These are phyloP conservation scores for Chondrilla cf. caribensis DNA, from an alignment of 37 sponge, comb jelly and placozoan genomes.

Conservation along the genomic window DNA sequence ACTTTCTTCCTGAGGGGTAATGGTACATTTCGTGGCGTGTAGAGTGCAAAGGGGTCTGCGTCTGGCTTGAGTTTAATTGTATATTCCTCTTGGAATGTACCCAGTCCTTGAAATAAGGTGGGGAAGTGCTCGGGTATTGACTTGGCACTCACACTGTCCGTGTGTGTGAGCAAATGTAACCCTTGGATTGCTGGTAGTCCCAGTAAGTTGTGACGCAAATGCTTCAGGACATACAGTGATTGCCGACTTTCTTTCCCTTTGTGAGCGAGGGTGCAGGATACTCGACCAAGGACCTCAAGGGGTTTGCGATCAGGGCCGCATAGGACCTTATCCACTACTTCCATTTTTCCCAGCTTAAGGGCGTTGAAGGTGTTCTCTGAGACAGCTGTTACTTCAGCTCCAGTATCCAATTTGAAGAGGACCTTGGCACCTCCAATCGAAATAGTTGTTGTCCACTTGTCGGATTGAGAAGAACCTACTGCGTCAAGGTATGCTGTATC, in stretches of 20 bases:
- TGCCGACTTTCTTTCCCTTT: background rate
- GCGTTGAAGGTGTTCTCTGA: background rate
- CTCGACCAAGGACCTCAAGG: background rate
- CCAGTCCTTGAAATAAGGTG: background rate
- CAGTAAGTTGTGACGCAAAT: background rate
- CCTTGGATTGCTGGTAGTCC: conserved; percentile 4
- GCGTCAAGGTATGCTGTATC: conserved; percentile 21
- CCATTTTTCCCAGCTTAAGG: too few relatives aligned
- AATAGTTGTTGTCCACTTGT: conserved; percentile 13
- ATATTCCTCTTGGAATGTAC: background rate
- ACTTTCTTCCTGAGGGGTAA: background rate
- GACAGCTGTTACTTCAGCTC: conserved; percentile 33
- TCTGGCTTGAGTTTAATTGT: background rate
- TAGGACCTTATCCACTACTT: background rate
- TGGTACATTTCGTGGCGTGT: conserved; percentile 6
- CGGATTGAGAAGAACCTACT: background rate
- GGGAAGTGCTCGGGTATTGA: background rate
- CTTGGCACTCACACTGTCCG: background rate
- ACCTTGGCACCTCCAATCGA: background rate
- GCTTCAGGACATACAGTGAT: background rate
- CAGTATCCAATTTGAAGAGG: conserved; percentile 35
- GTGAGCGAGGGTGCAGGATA: background rate
- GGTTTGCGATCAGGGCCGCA: background rate
- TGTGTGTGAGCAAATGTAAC: background rate
- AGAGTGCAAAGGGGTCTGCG: background rate